phyloP scores from a whole-genome alignment of 2,797 vertebrate genomes.

The Gallinago stenura region DNA sequence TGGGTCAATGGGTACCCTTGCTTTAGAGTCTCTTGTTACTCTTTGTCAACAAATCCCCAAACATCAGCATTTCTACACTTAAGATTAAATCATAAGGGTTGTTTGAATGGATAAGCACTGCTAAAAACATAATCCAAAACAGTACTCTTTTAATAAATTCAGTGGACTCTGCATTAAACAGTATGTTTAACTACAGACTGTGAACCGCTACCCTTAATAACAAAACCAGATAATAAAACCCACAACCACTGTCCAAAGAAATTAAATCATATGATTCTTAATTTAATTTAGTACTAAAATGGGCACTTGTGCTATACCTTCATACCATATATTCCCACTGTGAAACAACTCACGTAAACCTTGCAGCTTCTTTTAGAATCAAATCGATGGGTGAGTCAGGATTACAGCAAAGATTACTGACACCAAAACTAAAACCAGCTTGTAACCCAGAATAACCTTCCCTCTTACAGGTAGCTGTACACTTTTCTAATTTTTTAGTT shows the following conservation, averaged over 20 bases:
- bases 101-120: constrained; percentile 24
- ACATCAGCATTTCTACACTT: constrained; percentile 10
- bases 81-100: neutral
- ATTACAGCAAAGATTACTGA: constrained; percentile 24
- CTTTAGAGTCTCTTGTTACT: neutral
- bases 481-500: neutral
- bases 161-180: neutral
- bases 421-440: constrained; percentile 25
- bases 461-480: neutral
- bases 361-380: neutral
- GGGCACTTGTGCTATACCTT: neutral
- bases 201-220: constrained; percentile 23
- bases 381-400: neutral
- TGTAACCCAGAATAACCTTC: neutral
- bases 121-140: constrained; percentile 58
- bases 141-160: constrained; percentile 53
- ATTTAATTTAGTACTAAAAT: neutral
- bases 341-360: neutral
- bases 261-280: constrained; percentile 23
- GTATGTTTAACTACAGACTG: neutral
- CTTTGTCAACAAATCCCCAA: neutral
- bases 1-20: neutral
- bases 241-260: neutral
- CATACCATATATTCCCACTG: neutral
- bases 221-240: constrained; percentile 20